These are phyloP conservation scores for Dasysyrphus albostriatus DNA, from an alignment of 2,888 invertebrate species.

Conservation along the genomic window DNA sequence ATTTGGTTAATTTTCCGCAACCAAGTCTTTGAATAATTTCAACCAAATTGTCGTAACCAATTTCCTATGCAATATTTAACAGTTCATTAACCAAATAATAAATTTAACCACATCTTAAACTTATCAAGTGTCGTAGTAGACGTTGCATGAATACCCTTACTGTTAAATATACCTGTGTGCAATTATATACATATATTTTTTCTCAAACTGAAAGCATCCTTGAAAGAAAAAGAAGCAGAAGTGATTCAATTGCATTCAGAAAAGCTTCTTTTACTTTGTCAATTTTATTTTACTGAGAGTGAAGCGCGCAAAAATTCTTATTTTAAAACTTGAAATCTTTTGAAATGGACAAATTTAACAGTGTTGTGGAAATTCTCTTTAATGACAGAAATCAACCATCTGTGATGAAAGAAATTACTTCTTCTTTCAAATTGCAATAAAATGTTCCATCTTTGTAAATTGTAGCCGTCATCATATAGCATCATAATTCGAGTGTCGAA, in stretches of 20 bases:
- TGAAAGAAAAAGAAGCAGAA: neutral
- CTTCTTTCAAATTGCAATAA: slow-evolving; percentile 8
- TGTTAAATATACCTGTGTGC: too few relatives aligned
- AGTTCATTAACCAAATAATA: too few relatives aligned
- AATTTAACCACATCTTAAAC: too few relatives aligned
- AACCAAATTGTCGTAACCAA: too few relatives aligned
- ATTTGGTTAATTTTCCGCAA: too few relatives aligned
- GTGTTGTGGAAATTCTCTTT: neutral
- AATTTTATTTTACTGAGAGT: neutral
- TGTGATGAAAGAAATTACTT: slow-evolving; percentile 9
- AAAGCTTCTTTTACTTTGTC: neutral
- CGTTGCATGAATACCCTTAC: too few relatives aligned
- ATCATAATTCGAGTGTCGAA: neutral
- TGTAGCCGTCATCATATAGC: neutral
- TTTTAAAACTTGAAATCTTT: slow-evolving; percentile 7
- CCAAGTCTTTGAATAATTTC: too few relatives aligned
- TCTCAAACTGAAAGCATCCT: neutral
- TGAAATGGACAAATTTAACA: neutral
- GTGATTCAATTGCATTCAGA: neutral
- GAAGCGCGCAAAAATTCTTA: neutral
- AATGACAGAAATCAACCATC: slow-evolving; percentile 7
- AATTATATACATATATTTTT: too few relatives aligned
- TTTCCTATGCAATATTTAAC: too few relatives aligned
- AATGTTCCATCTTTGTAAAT: neutral
- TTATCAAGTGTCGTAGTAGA: too few relatives aligned